Evolutionary conservation across 23 tunicate species (phyloP).

Genomic region (Pegea sp.): DNA sequence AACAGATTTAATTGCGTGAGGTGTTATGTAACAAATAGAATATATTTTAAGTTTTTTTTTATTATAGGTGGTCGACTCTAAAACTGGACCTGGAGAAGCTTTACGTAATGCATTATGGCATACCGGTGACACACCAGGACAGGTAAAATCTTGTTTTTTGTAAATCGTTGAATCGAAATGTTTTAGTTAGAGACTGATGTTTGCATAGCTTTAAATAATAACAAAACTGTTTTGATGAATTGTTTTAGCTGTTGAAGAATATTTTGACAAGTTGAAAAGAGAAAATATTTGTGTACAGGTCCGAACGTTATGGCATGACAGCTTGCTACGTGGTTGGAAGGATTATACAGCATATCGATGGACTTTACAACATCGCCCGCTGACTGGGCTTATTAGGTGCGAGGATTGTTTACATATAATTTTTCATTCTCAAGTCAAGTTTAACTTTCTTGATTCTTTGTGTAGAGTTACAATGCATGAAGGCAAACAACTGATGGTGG

Average conservation of each 20-base stretch:
- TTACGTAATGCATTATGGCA: slow-evolving; percentile 82
- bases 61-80: slow-evolving; percentile 54
- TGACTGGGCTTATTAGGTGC: slow-evolving; percentile 72
- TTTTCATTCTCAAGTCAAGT: background rate
- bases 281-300: slow-evolving; percentile 28
- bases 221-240: background rate
- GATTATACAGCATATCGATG: slow-evolving; percentile 75
- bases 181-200: background rate
- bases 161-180: too few species aligned
- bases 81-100: slow-evolving; percentile 66
- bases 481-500: slow-evolving; percentile 53
- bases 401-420: too few species aligned
- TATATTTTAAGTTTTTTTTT: background rate
- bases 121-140: slow-evolving; percentile 67
- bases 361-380: slow-evolving; percentile 82
- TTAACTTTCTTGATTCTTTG: slow-evolving; percentile 3
- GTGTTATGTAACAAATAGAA: too few species aligned
- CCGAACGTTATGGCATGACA: slow-evolving; percentile 64
- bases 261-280: background rate
- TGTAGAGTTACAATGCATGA: slow-evolving; percentile 75
- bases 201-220: too few species aligned
- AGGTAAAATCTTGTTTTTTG: slow-evolving; percentile 17
- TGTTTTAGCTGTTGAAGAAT: background rate
- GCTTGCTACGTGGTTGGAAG: slow-evolving; percentile 49
- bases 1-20: too few species aligned